These are phyloP conservation scores for Denticeps clupeoides DNA, from an alignment of 2,797 vertebrate species.

Conservation along the genomic window DNA sequence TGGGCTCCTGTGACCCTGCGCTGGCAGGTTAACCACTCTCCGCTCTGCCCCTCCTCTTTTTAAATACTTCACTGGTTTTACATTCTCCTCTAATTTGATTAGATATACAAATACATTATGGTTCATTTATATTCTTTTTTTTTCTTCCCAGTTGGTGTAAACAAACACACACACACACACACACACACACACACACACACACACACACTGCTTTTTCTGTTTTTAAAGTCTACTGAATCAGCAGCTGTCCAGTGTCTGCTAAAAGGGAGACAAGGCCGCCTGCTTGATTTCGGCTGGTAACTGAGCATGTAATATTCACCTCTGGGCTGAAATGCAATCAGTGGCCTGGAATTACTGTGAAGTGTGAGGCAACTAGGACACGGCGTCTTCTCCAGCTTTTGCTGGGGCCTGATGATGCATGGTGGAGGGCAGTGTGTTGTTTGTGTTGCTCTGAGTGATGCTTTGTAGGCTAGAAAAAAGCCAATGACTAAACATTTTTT, in stretches of 20 bases:
- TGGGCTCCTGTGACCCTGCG: conserved; percentile 72
- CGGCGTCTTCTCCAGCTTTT: conserved; percentile 6
- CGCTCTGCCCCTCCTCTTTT: too few species aligned
- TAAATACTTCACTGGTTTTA: too few species aligned
- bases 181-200: neutral
- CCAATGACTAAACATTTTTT: too few species aligned
- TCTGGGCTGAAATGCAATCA: conserved; percentile 61
- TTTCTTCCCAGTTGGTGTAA: too few species aligned
- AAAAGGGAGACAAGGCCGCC: conserved; percentile 58
- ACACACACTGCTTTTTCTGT: conserved; percentile 7
- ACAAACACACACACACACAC: conserved; percentile 11
- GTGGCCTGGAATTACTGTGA: conserved; percentile 49
- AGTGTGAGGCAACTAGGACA: conserved; percentile 40
- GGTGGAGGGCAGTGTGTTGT: neutral
- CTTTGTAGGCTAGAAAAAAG: too few species aligned
- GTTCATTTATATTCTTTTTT: too few species aligned
- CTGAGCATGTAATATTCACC: conserved; percentile 68
- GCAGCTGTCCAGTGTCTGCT: conserved; percentile 54
- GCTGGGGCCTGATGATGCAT: neutral
- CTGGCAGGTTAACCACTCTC: too few species aligned
- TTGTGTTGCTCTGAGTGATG: too few species aligned
- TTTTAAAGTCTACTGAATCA: conserved; percentile 31
- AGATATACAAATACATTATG: too few species aligned
- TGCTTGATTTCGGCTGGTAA: conserved; percentile 67
- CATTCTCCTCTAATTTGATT: too few species aligned